Evolutionary conservation across 2,113 vertebrate species (phyloP).

Genomic region (Heloderma charlesbogerti): DNA sequence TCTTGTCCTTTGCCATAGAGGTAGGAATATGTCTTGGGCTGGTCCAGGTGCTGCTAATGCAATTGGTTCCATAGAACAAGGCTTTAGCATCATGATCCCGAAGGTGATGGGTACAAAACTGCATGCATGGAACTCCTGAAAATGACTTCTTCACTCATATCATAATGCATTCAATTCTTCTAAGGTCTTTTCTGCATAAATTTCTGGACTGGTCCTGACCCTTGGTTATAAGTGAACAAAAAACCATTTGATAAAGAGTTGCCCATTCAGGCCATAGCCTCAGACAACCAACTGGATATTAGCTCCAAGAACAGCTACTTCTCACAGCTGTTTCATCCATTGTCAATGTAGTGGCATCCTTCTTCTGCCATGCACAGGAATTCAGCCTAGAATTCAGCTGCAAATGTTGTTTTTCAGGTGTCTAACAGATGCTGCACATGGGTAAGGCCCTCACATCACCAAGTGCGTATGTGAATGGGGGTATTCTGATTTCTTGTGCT

Average conservation of each 20-base stretch:
- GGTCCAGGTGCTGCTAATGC: neutral
- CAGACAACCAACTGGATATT: neutral
- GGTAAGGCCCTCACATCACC: no score
- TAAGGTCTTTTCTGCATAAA: no score
- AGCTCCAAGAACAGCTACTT: neutral
- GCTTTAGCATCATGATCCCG: neutral
- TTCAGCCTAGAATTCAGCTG: neutral
- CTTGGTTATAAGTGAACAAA: neutral
- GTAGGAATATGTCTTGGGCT: no score
- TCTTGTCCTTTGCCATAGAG: no score
- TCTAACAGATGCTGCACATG: neutral
- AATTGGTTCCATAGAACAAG: neutral
- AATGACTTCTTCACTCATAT: neutral
- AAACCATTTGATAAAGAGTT: neutral
- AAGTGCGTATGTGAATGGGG: neutral
- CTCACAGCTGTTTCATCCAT: no score
- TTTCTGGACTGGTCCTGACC: neutral
- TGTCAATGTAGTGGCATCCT: neutral
- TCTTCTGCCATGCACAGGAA: neutral
- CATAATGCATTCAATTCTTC: neutral
- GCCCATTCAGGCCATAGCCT: neutral
- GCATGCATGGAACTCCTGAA: neutral
- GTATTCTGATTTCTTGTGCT: neutral
- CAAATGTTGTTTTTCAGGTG: neutral
- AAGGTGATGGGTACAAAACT: no score